phyloP scores from a whole-genome alignment of 2,113 vertebrate genomes.

The Cinclus mexicanus region DNA sequence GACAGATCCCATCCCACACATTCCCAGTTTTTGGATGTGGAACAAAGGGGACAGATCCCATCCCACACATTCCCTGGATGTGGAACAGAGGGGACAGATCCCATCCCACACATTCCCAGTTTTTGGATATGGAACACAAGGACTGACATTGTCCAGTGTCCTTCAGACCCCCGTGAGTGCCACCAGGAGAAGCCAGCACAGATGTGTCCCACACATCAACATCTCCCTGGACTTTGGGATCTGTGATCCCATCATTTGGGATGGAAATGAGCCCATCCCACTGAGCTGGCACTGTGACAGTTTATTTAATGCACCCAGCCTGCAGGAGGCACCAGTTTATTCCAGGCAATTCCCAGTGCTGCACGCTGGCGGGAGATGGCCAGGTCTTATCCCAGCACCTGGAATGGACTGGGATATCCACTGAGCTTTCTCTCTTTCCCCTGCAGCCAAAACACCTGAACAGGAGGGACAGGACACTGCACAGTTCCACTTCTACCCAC shows the following conservation, averaged over 20 bases:
- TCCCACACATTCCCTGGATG: neutral
- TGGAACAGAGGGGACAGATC: fast-evolving
- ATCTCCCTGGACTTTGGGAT: neutral
- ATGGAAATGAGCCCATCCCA: neutral
- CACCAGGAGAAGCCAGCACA: neutral
- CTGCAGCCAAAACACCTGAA: neutral
- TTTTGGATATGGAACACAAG: neutral
- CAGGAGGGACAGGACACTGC: neutral
- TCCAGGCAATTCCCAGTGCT: neutral
- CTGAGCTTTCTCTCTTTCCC: neutral
- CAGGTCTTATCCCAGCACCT: fast-evolving
- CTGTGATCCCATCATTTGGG: neutral
- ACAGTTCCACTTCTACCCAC: neutral
- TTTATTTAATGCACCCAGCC: neutral
- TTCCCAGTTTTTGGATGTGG: fast-evolving
- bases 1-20: neutral
- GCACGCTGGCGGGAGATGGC: neutral
- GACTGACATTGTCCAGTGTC: neutral
- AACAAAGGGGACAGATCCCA: neutral
- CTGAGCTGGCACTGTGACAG: fast-evolving
- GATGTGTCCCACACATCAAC: too few species aligned
- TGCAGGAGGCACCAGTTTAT: neutral
- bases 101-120: fast-evolving
- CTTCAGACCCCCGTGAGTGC: neutral
- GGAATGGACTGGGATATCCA: neutral